phyloP scores from a whole-genome alignment of 2,797 vertebrate species.

The Anas capensis region DNA sequence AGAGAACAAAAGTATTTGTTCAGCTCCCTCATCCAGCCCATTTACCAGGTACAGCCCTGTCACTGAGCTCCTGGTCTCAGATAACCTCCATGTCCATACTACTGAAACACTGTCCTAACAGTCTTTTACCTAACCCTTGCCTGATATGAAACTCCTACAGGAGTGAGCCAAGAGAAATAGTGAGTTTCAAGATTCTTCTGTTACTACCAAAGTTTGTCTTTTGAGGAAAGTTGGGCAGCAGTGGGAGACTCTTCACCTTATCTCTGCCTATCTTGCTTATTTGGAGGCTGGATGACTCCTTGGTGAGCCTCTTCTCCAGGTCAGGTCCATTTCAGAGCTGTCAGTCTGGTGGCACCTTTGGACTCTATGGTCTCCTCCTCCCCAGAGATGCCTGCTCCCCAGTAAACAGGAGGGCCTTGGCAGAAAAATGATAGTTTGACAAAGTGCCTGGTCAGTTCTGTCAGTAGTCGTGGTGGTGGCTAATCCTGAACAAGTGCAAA shows the following conservation, averaged over 20 bases:
- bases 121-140: not conserved
- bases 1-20: not conserved
- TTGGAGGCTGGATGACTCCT: not conserved
- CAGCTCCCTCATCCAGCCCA: not conserved
- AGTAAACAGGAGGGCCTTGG: not conserved
- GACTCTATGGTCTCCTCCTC: not conserved
- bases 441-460: not conserved
- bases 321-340: not conserved
- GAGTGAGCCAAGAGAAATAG: not conserved
- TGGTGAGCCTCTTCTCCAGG: not conserved
- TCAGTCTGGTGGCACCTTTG: not conserved
- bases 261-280: not conserved
- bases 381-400: not conserved
- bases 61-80: not conserved
- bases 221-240: not conserved
- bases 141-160: not conserved
- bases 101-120: not conserved
- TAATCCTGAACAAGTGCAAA: not conserved
- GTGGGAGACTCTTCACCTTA: not conserved
- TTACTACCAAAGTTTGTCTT: not conserved
- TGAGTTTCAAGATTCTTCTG: not conserved
- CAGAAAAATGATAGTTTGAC: fast-evolving
- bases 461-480: not conserved
- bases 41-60: not conserved
- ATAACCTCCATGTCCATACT: not conserved